These are phyloP conservation scores for Takifugu flavidus DNA, from an alignment of 2,113 vertebrate genomes.

Conservation along the genomic window DNA sequence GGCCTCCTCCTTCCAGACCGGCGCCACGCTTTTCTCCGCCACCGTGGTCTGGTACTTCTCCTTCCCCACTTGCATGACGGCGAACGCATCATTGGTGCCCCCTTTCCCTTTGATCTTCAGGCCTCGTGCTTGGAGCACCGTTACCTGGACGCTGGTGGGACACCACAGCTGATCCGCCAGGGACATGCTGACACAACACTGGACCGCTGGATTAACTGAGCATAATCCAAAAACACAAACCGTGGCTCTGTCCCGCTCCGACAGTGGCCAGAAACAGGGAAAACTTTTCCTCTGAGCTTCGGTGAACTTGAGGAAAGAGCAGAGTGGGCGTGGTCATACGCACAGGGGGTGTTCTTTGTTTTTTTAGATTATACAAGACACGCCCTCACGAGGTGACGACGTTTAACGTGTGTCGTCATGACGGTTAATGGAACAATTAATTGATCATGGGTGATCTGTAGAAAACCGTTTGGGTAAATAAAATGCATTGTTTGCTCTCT, in stretches of 20 bases:
- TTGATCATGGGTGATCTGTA: too few relatives aligned
- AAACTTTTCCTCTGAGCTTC: conserved; percentile 26
- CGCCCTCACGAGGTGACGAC: conserved; percentile 31
- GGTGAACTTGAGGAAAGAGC: conserved; percentile 48
- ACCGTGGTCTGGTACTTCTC: conserved; percentile 89
- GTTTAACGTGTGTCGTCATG: neutral
- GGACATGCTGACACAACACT: conserved; percentile 65
- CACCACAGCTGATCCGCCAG: conserved; percentile 76
- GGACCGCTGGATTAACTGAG: conserved; percentile 1
- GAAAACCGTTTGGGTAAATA: too few relatives aligned
- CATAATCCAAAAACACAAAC: neutral
- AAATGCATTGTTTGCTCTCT: neutral
- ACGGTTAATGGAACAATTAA: too few relatives aligned
- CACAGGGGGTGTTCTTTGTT: conserved; percentile 8
- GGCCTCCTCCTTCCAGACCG: conserved; percentile 90
- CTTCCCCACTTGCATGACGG: conserved; percentile 89
- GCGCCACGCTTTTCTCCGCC: conserved; percentile 83
- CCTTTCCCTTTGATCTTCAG: conserved; percentile 82
- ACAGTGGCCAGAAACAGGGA: neutral
- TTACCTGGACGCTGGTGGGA: conserved; percentile 90
- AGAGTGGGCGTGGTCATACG: conserved; percentile 52
- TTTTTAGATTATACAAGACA: conserved; percentile 13
- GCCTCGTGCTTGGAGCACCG: conserved; percentile 83
- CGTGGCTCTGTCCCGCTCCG: neutral
- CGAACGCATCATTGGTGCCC: conserved; percentile 91